These are phyloP conservation scores for Sinella curviseta DNA, from an alignment of 1,140 invertebrate genomes.

Conservation along the genomic window DNA sequence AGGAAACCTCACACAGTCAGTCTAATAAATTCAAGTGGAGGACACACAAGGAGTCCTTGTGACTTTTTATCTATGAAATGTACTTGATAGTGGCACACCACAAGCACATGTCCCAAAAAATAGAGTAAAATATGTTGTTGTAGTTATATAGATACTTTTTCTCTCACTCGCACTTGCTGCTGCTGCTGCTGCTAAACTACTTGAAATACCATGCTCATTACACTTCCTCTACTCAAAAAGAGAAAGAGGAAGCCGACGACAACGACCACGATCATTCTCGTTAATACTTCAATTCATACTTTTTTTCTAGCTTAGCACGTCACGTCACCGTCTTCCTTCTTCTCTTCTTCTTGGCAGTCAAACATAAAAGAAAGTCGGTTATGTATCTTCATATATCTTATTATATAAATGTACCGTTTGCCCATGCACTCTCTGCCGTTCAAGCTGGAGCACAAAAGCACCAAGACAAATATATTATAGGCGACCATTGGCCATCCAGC, in stretches of 20 bases:
- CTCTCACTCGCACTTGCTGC: not conserved
- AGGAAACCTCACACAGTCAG: not conserved
- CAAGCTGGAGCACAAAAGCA: too few species aligned
- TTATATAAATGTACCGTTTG: too few species aligned
- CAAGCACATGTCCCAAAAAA: not conserved
- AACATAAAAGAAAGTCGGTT: not conserved
- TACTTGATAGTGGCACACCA: not conserved
- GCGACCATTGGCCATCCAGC: not conserved
- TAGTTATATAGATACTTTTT: not conserved
- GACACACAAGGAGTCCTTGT: not conserved
- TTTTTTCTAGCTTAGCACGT: not conserved
- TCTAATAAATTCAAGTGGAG: slow-evolving; percentile 23
- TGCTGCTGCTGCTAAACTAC: too few species aligned
- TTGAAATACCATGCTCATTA: too few species aligned
- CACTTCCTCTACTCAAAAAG: too few species aligned
- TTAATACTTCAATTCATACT: slow-evolving; percentile 13
- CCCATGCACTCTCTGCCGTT: too few species aligned
- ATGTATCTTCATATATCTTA: too few species aligned
- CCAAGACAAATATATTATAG: not conserved
- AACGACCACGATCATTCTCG: not conserved
- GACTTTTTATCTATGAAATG: slow-evolving; percentile 17
- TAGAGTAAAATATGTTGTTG: not conserved
- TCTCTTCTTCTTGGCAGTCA: not conserved
- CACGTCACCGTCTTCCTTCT: too few species aligned
- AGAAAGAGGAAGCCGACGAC: not conserved